Base-by-base conservation (phyloP, 2,888 invertebrate species). In the Drosophila phalerata region DNA sequence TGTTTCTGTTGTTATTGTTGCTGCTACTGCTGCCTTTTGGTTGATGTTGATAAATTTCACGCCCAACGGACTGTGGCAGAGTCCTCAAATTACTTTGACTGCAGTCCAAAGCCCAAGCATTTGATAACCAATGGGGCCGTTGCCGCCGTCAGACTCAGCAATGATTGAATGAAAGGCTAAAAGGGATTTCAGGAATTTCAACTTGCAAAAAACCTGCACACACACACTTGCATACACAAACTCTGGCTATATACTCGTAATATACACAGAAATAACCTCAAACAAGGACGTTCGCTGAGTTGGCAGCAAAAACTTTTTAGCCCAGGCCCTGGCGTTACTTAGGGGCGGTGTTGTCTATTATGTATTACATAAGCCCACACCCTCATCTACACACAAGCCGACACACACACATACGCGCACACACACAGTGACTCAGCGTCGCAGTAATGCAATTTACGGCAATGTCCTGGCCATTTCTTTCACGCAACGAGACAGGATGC, bases 401-500 rank as follows among this genome's bases (percentile, higher is more conserved):
- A n/a, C 53, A 53, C 32, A 30, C 58, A 37, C 57, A 28, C 25
- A 3, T 38, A 66, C 72, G 62, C 32, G 57, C 48, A 15, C 53
- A 17, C n/a, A 17, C 13, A 10, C n/a, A 53, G 30, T 67, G 28
- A 53, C 22, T 22, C 25, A 53, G 38, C 48, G 22, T 64, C 79
- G 75, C 80, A 89, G 77, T 86, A 87, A 87, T 87, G 87, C 89
- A 87, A 87, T 89, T 89, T 88, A 80, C 80, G 78, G 72, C 69
- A 68, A 48, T 67, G 53, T 15, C 71, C 76, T 64, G 49, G 37
- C 25, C 40, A 48, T 10, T 32, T 25, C 32, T 43, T 11, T 11
- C 15, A 10, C 19, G 5, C 49, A 38, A 5, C 45, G n/a, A 30
- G 5, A 49, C 32, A 52, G 40, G 37, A 49, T 32, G 32, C 61